A percentile compares a stretch with the other conserved stretches of the same genome.
phyloP scores from a whole-genome alignment of 2,888 invertebrate species.

The Orchesellides sinensis region DNA sequence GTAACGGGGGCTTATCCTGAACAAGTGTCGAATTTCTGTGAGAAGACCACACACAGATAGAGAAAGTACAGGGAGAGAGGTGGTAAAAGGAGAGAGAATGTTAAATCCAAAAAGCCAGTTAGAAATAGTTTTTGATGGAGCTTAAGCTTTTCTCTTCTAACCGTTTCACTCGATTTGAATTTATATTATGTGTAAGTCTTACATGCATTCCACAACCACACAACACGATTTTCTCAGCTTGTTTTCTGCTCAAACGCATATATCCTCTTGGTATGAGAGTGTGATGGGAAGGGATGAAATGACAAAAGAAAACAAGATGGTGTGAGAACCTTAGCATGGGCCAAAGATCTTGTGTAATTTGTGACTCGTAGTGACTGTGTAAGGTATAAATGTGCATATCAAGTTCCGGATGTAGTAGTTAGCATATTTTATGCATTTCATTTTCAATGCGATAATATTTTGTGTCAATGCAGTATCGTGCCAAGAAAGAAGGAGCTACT shows the following conservation, averaged over 20 bases:
- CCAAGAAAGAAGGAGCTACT: no score
- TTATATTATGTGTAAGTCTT: no score
- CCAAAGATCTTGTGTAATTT: background rate
- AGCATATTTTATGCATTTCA: slow-evolving; percentile 43
- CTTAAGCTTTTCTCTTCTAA: slow-evolving; percentile 12
- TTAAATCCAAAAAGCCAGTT: background rate
- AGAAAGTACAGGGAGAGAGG: background rate
- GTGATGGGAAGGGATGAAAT: background rate
- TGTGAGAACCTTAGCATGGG: background rate
- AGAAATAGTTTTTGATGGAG: slow-evolving; percentile 18
- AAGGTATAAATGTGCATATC: background rate
- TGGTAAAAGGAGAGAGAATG: background rate
- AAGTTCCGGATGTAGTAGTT: background rate
- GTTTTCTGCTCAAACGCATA: background rate
- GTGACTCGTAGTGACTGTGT: background rate
- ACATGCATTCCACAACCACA: no score
- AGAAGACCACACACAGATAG: background rate
- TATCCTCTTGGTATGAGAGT: background rate
- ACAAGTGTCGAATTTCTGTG: background rate
- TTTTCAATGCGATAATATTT: background rate
- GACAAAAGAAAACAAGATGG: slow-evolving; percentile 21
- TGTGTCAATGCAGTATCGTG: no score
- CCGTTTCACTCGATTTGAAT: slow-evolving; percentile 6
- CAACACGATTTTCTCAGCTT: no score
- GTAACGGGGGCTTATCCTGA: no score